Conservation (phyloP, 30 jellyfish, hydroid and myxozoan species). For the Nemopilema nomurai region DNA sequence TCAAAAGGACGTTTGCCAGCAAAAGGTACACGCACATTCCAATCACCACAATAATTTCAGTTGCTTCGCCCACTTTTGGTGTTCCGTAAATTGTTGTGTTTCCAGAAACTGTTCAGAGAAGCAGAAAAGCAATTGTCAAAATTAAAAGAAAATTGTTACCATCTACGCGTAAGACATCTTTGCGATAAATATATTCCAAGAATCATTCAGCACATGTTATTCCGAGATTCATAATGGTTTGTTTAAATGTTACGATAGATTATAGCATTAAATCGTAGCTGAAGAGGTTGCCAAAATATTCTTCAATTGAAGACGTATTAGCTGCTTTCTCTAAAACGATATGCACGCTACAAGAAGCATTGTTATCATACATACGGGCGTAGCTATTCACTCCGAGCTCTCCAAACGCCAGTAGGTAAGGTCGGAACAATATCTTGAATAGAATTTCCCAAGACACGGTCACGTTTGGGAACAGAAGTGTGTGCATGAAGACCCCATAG, state of each 20-base stretch:
- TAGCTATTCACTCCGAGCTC: constrained; percentile 35
- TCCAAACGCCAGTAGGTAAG: constrained; percentile 39
- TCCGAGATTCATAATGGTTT: too few relatives aligned
- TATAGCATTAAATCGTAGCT: too few relatives aligned
- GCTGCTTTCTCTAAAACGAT: too few relatives aligned
- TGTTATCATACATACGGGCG: constrained; percentile 25
- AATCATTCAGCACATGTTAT: too few relatives aligned
- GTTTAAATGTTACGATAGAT: too few relatives aligned
- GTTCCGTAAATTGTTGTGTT: constrained; percentile 47
- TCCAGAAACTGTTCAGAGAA: constrained; percentile 21
- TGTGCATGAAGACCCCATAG: constrained; percentile 37
- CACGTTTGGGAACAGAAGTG: constrained; percentile 38
- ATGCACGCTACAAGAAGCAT: too few relatives aligned
- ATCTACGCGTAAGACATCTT: too few relatives aligned
- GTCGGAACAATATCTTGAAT: constrained; percentile 25
- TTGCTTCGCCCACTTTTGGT: constrained; percentile 7
- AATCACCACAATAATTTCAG: constrained; percentile 45
- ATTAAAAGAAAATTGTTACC: too few relatives aligned
- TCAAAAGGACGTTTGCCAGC: constrained; percentile 45
- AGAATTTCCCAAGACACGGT: constrained; percentile 28
- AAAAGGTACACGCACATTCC: constrained; percentile 45
- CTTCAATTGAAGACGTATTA: too few relatives aligned
- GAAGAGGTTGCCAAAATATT: too few relatives aligned
- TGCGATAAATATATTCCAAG: too few relatives aligned
- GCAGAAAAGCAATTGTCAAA: too few relatives aligned